These are phyloP conservation scores for Drosophila subsilvestris DNA, from an alignment of 2,888 invertebrate species.

Conservation along the genomic window DNA sequence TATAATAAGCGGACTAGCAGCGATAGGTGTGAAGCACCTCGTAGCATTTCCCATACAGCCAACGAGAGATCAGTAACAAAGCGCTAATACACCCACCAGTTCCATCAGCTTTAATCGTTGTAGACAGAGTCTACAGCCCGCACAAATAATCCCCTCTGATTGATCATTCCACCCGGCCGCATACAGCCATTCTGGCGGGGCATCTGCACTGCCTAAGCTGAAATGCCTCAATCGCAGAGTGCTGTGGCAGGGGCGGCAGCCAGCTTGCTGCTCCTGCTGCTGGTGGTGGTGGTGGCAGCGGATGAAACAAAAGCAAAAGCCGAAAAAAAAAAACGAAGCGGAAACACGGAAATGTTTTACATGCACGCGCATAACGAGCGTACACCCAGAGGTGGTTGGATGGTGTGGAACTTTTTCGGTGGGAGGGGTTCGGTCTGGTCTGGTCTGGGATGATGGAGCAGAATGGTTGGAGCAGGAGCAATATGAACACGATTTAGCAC, in stretches of 20 bases:
- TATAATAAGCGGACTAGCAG: no score
- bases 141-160: no score
- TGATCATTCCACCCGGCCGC: no score
- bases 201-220: conserved; percentile 5
- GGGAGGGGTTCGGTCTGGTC: conserved; percentile 1
- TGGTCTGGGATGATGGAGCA: neutral
- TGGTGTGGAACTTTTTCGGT: neutral
- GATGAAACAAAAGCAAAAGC: conserved; percentile 45
- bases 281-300: neutral
- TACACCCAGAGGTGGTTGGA: conserved; percentile 14
- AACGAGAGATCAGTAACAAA: no score
- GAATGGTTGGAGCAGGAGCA: neutral
- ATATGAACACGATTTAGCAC: conserved; percentile 21
- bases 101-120: no score
- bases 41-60: no score
- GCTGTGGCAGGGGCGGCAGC: neutral
- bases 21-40: no score
- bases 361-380: conserved; percentile 62
- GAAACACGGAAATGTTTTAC: conserved; percentile 76
- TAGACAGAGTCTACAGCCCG: no score
- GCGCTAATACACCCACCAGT: no score
- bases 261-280: neutral
- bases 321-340: conserved; percentile 67
- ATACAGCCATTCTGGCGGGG: no score
- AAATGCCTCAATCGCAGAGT: conserved; percentile 8